Evolutionary conservation across 2,888 invertebrate genomes (phyloP), one percentile per base, ranked within the genome.

Genomic region (Zhuqinia jingwanae): DNA sequence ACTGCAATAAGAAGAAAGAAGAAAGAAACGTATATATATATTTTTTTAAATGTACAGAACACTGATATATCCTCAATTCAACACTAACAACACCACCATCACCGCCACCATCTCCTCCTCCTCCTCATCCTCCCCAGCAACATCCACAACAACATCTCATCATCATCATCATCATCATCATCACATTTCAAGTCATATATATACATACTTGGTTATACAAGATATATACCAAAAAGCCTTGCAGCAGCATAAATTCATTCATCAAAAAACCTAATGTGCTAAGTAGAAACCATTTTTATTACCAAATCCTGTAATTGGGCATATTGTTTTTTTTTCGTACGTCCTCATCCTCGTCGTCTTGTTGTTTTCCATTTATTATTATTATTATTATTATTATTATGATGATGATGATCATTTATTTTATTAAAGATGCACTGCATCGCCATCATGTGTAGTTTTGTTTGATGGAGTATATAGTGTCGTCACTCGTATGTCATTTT

Each of bases 231-330:
- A 6, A 6, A 36, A 36, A 36, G 36, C 36, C 36, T 36, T 36
- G 36, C n/a, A 53, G 53, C 53, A 6, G 50, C 22, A 70, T 56
- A 73, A 75, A 36, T 75, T 75, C 75, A 76, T 83, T 76, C 50
- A 83, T 83, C 83, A 83, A 76, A 11, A 36, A 30, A 36, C 63
- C 56, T 83, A 65, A 83, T 76, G 83, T 83, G 83, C 83, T 50
- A 83, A 83, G 76, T 63, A 63, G 75, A 75, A 73, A 82, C 82
- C 75, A 82, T 82, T 75, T 36, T 70, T 70, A 70, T 70, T 70
- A 47, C 70, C 50, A 78, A 36, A 65, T 86, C 70, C 86, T 80
- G 81, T 86, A 82, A 82, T 87, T 87, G 82, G 78, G 78, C 87
- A 81, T 36, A 8, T 87, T 86, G 76, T 77, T 75, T 85, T 85